Conservation (phyloP, 2,113 vertebrate genomes). For the Megaceryle maxima region DNA sequence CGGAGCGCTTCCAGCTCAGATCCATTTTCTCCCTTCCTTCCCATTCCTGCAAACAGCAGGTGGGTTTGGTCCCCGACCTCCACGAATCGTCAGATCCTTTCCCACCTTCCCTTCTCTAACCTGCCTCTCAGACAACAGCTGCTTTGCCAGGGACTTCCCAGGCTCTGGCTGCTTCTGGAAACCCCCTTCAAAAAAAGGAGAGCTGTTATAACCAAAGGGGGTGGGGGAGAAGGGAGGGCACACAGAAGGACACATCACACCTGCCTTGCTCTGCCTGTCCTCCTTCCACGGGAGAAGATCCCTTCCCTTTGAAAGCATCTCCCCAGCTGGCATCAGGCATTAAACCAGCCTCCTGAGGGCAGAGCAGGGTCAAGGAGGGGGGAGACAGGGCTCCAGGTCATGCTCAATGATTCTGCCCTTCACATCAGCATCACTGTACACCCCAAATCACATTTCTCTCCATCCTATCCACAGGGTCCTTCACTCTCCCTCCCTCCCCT, state of each 20-base stretch:
- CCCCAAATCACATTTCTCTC: background rate
- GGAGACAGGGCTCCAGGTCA: background rate
- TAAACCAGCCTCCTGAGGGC: background rate
- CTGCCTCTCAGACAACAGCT: background rate
- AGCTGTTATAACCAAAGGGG: background rate
- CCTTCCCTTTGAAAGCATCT: background rate
- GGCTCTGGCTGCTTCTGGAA: slow-evolving; percentile 7
- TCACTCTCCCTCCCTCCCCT: background rate
- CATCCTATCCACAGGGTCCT: background rate
- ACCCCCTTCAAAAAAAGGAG: slow-evolving; percentile 2
- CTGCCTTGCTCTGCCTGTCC: background rate
- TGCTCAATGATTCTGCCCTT: background rate
- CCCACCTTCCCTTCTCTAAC: background rate
- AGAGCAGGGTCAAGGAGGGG: background rate
- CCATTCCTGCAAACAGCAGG: background rate
- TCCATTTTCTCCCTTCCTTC: background rate
- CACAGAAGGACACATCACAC: background rate
- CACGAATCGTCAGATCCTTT: background rate
- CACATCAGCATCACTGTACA: background rate
- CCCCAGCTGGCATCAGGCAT: background rate
- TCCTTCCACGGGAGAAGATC: background rate
- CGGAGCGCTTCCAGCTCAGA: background rate
- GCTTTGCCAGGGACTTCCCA: slow-evolving; percentile 67
- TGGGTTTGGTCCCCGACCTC: background rate
- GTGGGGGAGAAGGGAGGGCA: background rate